These are phyloP conservation scores for Archips xylosteana DNA, from an alignment of 2,888 invertebrate genomes.

Conservation along the genomic window DNA sequence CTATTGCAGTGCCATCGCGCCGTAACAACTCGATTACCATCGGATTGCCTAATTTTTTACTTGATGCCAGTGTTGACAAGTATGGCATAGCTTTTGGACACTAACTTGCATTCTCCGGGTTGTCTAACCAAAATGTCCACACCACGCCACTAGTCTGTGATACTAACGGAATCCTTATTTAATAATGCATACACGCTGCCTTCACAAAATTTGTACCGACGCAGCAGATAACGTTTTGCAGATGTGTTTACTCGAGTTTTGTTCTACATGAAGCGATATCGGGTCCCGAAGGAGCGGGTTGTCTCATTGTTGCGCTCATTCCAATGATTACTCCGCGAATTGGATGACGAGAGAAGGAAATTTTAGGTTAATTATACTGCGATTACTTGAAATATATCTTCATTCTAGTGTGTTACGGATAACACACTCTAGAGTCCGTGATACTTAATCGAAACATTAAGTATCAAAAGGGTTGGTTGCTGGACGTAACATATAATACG, in stretches of 20 bases:
- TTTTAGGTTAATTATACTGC: conserved; percentile 4
- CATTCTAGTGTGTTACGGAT: neutral
- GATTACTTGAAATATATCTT: neutral
- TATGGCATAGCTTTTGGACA: too few relatives aligned
- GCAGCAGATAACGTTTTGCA: conserved; percentile 14
- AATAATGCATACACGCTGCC: neutral
- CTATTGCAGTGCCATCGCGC: too few relatives aligned
- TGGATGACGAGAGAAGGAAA: conserved; percentile 6
- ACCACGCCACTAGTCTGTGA: too few relatives aligned
- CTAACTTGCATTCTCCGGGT: too few relatives aligned
- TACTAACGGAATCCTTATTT: conserved; percentile 12
- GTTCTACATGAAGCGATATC: conserved; percentile 27
- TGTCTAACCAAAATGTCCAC: too few relatives aligned
- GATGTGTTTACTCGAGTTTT: conserved; percentile 17
- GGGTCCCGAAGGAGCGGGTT: conserved; percentile 18
- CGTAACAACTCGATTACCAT: too few relatives aligned
- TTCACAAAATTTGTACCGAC: conserved; percentile 1
- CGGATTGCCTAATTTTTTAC: too few relatives aligned
- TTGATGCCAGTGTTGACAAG: too few relatives aligned
- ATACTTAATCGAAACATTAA: too few relatives aligned
- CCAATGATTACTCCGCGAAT: conserved; percentile 23
- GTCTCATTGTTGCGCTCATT: conserved; percentile 22
- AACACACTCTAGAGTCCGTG: too few relatives aligned
- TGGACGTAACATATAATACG: too few relatives aligned
- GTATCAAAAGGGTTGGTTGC: too few relatives aligned